These are phyloP conservation scores for Chloropsis cyanopogon DNA, from an alignment of 2,113 vertebrate genomes.

Conservation along the genomic window DNA sequence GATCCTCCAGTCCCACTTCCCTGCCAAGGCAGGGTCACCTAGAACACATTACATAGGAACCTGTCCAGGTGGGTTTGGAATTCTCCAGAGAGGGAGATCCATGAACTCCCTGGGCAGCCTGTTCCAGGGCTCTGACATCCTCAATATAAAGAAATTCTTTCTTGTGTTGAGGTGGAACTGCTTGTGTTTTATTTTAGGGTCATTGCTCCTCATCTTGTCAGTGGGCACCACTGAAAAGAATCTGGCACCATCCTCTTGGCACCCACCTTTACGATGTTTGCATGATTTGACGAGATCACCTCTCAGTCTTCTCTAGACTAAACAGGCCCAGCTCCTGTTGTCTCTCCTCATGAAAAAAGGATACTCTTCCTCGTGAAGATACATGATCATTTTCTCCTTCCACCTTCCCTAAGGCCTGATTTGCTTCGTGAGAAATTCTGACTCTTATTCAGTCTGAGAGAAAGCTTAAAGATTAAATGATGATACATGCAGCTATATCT, in stretches of 20 bases:
- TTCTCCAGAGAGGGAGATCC: background rate
- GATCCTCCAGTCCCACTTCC: background rate
- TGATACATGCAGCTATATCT: background rate
- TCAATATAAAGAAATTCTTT: background rate
- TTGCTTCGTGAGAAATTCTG: background rate
- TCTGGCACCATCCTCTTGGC: background rate
- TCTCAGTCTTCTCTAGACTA: background rate
- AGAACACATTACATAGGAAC: background rate
- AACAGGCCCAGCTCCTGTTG: background rate
- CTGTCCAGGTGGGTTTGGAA: background rate
- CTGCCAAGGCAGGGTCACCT: background rate
- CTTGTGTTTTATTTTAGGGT: background rate
- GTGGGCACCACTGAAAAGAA: background rate
- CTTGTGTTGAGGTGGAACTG: background rate
- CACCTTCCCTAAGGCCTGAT: background rate
- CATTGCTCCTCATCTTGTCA: background rate
- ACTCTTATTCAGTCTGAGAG: background rate
- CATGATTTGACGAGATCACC: fast-evolving
- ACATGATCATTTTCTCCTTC: background rate
- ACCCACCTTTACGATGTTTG: background rate
- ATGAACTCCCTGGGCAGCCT: background rate
- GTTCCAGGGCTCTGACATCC: background rate
- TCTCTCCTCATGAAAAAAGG: background rate
- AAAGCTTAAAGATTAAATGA: background rate
- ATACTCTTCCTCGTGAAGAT: background rate